A percentile compares a stretch with the other conserved stretches of the same genome.
Conservation (phyloP, 2,888 invertebrate genomes). For the Acleris holmiana region DNA sequence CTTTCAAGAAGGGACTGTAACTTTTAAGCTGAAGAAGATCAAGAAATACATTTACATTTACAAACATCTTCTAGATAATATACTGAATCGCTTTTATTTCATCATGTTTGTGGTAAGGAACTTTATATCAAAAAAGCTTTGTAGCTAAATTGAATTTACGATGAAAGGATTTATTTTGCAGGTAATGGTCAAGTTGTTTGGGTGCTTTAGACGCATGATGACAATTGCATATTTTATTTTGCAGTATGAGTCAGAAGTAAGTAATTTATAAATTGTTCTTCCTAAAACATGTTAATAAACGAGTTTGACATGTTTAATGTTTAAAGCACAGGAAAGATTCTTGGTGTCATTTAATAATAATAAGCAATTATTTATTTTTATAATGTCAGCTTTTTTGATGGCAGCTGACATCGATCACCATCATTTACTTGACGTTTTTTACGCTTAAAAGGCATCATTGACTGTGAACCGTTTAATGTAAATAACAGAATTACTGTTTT, state of each 20-base stretch:
- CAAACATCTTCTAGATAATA: background rate
- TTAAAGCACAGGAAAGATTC: too few relatives aligned
- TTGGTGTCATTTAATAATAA: too few relatives aligned
- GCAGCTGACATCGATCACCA: too few relatives aligned
- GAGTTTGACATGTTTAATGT: too few relatives aligned
- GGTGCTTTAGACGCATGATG: background rate
- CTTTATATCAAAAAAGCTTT: background rate
- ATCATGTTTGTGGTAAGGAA: constrained; percentile 7
- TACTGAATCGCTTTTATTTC: background rate
- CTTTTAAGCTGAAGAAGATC: background rate
- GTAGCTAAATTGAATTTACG: background rate
- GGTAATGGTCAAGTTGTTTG: background rate
- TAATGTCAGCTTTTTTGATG: too few relatives aligned
- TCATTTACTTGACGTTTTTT: too few relatives aligned
- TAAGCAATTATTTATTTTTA: too few relatives aligned
- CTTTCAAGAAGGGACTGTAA: background rate
- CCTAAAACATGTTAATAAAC: too few relatives aligned
- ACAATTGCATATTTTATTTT: background rate
- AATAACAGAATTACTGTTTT: too few relatives aligned
- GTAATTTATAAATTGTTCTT: background rate
- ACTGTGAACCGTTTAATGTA: too few relatives aligned
- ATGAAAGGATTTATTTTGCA: background rate
- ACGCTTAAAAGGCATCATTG: too few relatives aligned
- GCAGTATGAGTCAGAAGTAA: background rate
- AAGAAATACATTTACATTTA: background rate